Conservation (phyloP, 2,888 invertebrate species). For the Agapostemon virescens region DNA sequence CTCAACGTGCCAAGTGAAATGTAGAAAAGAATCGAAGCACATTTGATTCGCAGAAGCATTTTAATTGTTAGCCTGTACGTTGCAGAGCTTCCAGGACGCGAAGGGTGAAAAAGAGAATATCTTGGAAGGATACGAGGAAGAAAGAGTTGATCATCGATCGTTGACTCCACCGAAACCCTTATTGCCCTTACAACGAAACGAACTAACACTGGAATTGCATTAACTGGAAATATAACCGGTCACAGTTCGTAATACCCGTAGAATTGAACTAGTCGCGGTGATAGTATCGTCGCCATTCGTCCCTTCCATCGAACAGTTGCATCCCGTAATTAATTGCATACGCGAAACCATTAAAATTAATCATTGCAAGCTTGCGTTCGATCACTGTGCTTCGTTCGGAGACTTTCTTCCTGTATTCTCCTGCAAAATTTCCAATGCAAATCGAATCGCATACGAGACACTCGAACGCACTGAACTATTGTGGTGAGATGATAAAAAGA, state of each 20-base stretch:
- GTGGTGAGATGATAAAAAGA: too few species aligned
- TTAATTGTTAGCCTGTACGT: not conserved
- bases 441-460: conserved; percentile 3
- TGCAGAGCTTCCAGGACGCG: conserved; percentile 3
- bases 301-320: conserved; percentile 25
- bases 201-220: not conserved
- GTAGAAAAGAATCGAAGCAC: not conserved
- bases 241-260: conserved; percentile 19
- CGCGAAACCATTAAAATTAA: conserved; percentile 14
- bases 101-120: conserved; percentile 17
- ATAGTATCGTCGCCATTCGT: not conserved
- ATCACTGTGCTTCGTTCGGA: not conserved
- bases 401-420: conserved; percentile 47
- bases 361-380: not conserved
- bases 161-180: conserved; percentile 15
- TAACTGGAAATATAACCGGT: conserved; percentile 11
- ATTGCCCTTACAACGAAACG: conserved; percentile 16
- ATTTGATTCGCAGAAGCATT: not conserved
- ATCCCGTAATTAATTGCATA: too few species aligned
- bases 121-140: conserved; percentile 44
- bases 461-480: conserved; percentile 24
- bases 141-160: conserved; percentile 22
- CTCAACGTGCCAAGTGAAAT: not conserved
- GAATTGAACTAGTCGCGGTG: not conserved
- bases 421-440: too few species aligned